Percentiles rank a stretch among this genome's conserved stretches.
These are phyloP conservation scores for Lepidothrix coronata DNA, from an alignment of 2,113 vertebrate genomes.

Conservation along the genomic window DNA sequence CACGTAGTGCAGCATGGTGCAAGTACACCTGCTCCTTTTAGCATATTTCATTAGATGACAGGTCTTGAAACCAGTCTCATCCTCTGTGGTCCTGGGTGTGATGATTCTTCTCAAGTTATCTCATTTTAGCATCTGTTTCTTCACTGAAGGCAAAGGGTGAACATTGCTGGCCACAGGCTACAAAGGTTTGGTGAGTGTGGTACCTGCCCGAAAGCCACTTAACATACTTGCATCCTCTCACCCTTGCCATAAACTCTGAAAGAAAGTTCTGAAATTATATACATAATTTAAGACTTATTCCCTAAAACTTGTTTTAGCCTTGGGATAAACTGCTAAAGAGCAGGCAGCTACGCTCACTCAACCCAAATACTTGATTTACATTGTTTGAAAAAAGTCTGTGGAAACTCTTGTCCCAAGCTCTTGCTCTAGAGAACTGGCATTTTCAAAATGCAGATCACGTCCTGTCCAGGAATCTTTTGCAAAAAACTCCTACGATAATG, in stretches of 20 bases:
- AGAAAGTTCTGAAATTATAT: neutral
- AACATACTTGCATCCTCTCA: neutral
- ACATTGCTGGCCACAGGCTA: neutral
- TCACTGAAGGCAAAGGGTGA: neutral
- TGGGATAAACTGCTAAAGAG: neutral
- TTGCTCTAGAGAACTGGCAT: neutral
- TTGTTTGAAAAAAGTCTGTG: neutral
- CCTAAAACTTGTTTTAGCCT: neutral
- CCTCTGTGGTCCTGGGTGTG: neutral
- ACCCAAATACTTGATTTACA: neutral
- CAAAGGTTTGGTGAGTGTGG: neutral
- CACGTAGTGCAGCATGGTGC: neutral
- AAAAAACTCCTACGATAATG: neutral
- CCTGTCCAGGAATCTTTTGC: neutral
- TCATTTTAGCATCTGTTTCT: neutral
- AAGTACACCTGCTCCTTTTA: neutral
- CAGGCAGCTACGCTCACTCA: neutral
- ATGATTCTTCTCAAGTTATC: neutral
- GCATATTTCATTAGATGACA: neutral
- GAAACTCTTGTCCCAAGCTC: neutral
- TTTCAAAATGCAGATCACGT: neutral
- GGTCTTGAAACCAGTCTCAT: neutral
- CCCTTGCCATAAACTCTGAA: neutral
- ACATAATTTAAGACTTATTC: neutral
- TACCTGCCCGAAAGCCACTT: neutral